These are phyloP conservation scores for Eupithecia exiguata DNA, from an alignment of 2,888 invertebrate genomes.

Conservation along the genomic window DNA sequence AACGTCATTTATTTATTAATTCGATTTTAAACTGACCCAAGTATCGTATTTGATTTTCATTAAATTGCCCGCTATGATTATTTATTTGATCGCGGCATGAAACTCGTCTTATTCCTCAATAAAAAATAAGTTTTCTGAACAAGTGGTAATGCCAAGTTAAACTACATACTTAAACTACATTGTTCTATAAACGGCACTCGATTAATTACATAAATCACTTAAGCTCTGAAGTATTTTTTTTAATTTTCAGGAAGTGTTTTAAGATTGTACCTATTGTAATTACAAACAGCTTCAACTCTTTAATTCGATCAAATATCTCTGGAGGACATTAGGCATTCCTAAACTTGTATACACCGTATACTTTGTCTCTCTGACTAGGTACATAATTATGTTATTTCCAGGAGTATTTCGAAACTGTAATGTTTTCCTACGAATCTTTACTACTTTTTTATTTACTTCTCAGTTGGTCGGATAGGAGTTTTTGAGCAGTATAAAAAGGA, in stretches of 20 bases:
- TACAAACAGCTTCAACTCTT: background rate
- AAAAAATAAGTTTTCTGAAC: background rate
- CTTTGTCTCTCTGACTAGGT: too few relatives aligned
- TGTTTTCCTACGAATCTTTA: too few relatives aligned
- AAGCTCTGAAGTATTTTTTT: conserved; percentile 2
- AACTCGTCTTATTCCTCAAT: background rate
- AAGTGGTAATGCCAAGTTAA: conserved; percentile 14
- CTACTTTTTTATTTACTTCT: too few relatives aligned
- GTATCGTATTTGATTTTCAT: background rate
- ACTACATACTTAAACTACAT: conserved; percentile 9
- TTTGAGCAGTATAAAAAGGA: too few relatives aligned
- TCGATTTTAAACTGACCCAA: background rate
- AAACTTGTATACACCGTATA: background rate
- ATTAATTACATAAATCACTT: conserved; percentile 19
- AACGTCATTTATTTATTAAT: background rate
- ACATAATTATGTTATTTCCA: too few relatives aligned
- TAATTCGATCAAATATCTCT: background rate
- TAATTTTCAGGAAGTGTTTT: conserved; percentile 2
- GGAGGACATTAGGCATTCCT: background rate
- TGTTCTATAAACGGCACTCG: conserved; percentile 10
- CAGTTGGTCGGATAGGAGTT: too few relatives aligned
- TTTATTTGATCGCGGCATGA: background rate
- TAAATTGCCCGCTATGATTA: background rate
- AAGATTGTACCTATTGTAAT: background rate
- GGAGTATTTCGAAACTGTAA: too few relatives aligned